Percentiles rank a stretch among this genome's conserved stretches.
Evolutionary conservation across 2,888 invertebrate species (phyloP).

Genomic region (Cerceris rybyensis): DNA sequence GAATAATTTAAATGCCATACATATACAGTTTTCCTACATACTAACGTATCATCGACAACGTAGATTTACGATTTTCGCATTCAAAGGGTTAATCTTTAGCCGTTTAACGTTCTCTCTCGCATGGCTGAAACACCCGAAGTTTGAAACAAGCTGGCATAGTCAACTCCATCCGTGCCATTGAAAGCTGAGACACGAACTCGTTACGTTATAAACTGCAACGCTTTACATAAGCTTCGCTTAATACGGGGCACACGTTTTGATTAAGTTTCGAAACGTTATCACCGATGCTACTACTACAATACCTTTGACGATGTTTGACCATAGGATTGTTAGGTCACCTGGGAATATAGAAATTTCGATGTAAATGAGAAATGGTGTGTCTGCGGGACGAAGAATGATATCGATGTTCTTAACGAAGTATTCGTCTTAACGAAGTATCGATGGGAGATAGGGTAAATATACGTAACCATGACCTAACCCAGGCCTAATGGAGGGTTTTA

Average conservation of each 20-base stretch:
- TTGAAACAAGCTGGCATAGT: conserved; percentile 20
- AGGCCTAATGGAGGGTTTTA: no score
- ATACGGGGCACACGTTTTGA: conserved; percentile 6
- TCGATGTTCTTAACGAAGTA: no score
- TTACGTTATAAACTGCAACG: conserved; percentile 7
- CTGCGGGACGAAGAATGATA: no score
- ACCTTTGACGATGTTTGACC: not conserved
- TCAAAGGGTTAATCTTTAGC: not conserved
- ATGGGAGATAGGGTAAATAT: no score
- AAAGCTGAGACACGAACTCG: conserved; percentile 8
- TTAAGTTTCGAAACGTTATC: conserved; percentile 5
- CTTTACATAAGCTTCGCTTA: conserved; percentile 28
- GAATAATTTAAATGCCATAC: no score
- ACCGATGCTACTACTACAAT: not conserved
- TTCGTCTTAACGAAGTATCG: no score
- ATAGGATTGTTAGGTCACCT: not conserved
- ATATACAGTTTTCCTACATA: no score
- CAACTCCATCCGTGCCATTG: conserved; percentile 7
- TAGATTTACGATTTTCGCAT: conserved; percentile 1
- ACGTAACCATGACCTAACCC: no score
- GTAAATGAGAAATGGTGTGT: no score
- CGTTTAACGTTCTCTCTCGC: conserved; percentile 13
- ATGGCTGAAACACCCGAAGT: not conserved
- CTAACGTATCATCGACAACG: no score
- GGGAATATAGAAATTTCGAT: no score